Evolutionary conservation across 2,888 invertebrate genomes (phyloP).

Genomic region (Marronus borbonicus): DNA sequence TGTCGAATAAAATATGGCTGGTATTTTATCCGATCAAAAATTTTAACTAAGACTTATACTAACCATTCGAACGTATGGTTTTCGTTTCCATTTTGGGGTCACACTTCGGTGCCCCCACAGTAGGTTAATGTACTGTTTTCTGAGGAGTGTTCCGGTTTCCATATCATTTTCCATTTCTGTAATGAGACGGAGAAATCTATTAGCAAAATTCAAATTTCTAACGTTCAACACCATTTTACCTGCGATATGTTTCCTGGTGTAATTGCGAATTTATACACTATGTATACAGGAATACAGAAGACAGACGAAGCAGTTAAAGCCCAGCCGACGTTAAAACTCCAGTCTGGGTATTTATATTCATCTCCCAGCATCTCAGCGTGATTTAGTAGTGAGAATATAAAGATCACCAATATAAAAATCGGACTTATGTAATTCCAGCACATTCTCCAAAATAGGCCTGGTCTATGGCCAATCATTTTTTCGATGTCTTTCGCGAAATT

Average conservation of each 20-base stretch:
- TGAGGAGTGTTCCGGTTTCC: constrained; percentile 70
- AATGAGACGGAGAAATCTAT: constrained; percentile 48
- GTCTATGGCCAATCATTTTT: constrained; percentile 86
- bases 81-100: constrained; percentile 67
- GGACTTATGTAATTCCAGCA: constrained; percentile 93
- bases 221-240: constrained; percentile 64
- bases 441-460: constrained; percentile 85
- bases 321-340: constrained; percentile 89
- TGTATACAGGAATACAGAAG: constrained; percentile 88
- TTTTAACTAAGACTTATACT: constrained; percentile 61
- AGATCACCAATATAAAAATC: constrained; percentile 87
- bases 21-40: constrained; percentile 55
- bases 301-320: constrained; percentile 88
- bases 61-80: constrained; percentile 69
- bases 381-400: constrained; percentile 86
- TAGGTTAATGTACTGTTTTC: constrained; percentile 70
- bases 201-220: neutral
- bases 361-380: constrained; percentile 87
- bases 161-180: constrained; percentile 71
- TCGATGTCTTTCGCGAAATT: constrained; percentile 86
- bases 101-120: constrained; percentile 72
- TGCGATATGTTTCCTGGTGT: constrained; percentile 77
- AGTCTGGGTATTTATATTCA: constrained; percentile 83
- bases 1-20: constrained; percentile 63
- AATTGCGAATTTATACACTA: constrained; percentile 82